These are phyloP conservation scores for Ceramica pisi DNA, from an alignment of 2,888 invertebrate species.

Conservation along the genomic window DNA sequence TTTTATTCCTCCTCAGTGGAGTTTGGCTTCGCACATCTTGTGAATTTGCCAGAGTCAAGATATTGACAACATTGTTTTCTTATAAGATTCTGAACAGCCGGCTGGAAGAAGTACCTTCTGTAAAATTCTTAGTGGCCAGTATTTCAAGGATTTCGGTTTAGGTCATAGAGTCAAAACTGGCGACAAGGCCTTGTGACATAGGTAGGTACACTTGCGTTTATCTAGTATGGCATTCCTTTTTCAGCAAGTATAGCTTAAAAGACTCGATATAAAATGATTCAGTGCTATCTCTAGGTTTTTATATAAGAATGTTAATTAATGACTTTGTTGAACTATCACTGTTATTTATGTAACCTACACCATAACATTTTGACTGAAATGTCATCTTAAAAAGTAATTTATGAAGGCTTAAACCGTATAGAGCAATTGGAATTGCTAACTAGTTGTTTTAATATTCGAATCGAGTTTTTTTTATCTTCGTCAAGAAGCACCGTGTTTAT, in stretches of 20 bases:
- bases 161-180: not conserved
- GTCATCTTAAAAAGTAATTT: conserved; percentile 18
- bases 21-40: no score
- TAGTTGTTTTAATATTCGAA: not conserved
- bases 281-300: not conserved
- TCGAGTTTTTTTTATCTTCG: not conserved
- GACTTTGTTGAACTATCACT: conserved; percentile 11
- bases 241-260: not conserved
- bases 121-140: not conserved
- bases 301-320: conserved; percentile 14
- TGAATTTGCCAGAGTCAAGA: no score
- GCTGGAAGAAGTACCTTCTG: not conserved
- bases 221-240: not conserved
- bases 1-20: no score
- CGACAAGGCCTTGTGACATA: not conserved
- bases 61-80: not conserved
- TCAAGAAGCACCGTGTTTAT: no score
- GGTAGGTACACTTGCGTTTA: no score
- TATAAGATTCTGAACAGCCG: no score
- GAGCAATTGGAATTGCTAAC: not conserved
- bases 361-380: conserved; percentile 7
- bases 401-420: not conserved
- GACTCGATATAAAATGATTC: not conserved
- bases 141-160: not conserved
- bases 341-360: not conserved